Percentiles rank a stretch among this genome's conserved stretches.
These are phyloP conservation scores for Eurystomus gularis DNA, from an alignment of 2,113 vertebrate species.

Conservation along the genomic window DNA sequence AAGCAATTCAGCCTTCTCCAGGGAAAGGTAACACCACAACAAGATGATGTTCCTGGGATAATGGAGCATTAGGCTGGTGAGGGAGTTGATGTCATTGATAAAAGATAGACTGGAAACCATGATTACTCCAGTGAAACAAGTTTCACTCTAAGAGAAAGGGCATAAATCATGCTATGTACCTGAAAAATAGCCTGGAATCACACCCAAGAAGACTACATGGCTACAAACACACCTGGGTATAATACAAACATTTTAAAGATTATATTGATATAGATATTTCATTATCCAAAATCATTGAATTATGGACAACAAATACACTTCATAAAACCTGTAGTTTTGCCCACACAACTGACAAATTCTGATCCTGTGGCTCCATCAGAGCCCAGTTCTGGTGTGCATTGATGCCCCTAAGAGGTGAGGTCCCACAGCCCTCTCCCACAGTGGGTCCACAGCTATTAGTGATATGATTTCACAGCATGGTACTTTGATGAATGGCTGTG, in stretches of 20 bases:
- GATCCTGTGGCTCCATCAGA: neutral
- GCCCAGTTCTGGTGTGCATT: neutral
- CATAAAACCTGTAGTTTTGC: neutral
- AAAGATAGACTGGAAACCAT: neutral
- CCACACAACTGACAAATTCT: neutral
- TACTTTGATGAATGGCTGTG: neutral
- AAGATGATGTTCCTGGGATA: neutral
- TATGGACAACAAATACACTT: neutral
- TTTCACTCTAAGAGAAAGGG: neutral
- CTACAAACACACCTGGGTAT: neutral
- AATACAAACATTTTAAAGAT: neutral
- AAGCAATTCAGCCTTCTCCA: slow-evolving; percentile 34
- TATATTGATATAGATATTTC: neutral
- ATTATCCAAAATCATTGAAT: neutral
- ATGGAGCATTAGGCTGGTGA: slow-evolving; percentile 6
- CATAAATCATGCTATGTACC: neutral
- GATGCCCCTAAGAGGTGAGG: neutral
- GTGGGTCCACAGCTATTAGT: neutral
- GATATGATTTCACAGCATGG: neutral
- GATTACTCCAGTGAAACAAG: slow-evolving; percentile 15
- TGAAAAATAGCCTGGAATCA: neutral
- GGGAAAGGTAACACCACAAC: slow-evolving; percentile 52
- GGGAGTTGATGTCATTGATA: slow-evolving; percentile 37
- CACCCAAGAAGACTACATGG: neutral
- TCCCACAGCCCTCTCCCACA: neutral